Evolutionary conservation across 1,140 invertebrate genomes (phyloP).

Genomic region (Leptinotarsa undecemlineata): DNA sequence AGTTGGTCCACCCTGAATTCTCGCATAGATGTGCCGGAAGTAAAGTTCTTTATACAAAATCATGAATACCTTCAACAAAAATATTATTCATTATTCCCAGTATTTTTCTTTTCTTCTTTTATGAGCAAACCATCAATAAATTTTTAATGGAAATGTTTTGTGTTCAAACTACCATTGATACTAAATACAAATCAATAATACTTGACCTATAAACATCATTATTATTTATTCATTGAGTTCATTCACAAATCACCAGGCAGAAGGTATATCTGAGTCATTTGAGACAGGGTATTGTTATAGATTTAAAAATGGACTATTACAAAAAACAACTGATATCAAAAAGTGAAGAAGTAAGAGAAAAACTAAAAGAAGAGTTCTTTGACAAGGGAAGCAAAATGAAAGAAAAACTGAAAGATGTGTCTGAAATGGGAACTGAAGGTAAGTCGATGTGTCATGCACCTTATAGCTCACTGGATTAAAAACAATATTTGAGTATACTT

Average conservation of each 20-base stretch:
- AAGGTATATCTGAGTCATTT: too few relatives aligned
- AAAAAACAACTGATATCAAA: conserved; percentile 44
- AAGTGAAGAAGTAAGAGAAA: conserved; percentile 39
- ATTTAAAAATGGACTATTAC: conserved; percentile 43
- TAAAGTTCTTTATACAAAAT: conserved; percentile 98
- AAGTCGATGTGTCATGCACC: conserved; percentile 19
- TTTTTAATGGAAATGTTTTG: too few relatives aligned
- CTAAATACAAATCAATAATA: conserved; percentile 5
- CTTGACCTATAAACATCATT: conserved; percentile 1
- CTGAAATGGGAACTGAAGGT: conserved; percentile 45
- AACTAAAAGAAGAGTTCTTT: conserved; percentile 37
- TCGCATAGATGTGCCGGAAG: conserved; percentile 95
- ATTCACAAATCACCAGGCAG: not conserved
- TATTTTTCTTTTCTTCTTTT: too few relatives aligned
- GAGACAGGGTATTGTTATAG: too few relatives aligned
- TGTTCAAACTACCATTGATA: too few relatives aligned
- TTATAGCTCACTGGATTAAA: conserved; percentile 3
- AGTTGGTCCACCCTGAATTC: conserved; percentile 81
- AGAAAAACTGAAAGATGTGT: conserved; percentile 44
- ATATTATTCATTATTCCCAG: conserved; percentile 24
- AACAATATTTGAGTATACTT: not conserved
- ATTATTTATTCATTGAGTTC: not conserved
- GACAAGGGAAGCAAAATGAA: conserved; percentile 41
- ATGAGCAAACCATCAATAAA: too few relatives aligned
- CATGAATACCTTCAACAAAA: conserved; percentile 70